Conservation (phyloP, 2,113 vertebrate genomes). For the Choloepus hoffmanni region DNA sequence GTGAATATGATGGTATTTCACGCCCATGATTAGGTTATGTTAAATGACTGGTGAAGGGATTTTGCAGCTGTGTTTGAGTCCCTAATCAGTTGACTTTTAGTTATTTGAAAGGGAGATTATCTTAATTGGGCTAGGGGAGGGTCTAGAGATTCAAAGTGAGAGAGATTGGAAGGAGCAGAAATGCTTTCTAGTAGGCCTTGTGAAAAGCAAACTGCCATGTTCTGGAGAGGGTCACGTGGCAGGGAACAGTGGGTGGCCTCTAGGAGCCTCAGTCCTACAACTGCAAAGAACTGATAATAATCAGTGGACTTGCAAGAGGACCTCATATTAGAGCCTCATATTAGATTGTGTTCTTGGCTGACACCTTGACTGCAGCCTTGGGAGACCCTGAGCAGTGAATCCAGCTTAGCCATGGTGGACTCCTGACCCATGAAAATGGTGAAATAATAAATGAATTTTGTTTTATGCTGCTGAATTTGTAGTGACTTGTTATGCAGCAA, state of each 20-base stretch:
- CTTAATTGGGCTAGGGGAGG: not conserved
- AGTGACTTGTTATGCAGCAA: slow-evolving; percentile 58
- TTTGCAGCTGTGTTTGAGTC: slow-evolving; percentile 1
- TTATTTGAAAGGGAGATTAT: not conserved
- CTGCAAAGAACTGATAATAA: not conserved
- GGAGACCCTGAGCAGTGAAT: slow-evolving; percentile 3
- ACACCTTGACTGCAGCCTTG: not conserved
- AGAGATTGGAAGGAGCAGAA: not conserved
- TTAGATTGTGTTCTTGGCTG: not conserved
- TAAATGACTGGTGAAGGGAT: not conserved
- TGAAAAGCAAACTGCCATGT: not conserved
- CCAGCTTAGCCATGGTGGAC: not conserved
- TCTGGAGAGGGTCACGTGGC: not conserved
- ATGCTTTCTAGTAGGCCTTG: not conserved
- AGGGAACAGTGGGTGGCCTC: not conserved
- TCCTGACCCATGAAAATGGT: slow-evolving; percentile 11
- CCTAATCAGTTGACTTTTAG: not conserved
- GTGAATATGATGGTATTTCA: not conserved
- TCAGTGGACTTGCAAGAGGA: slow-evolving; percentile 42
- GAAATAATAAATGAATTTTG: slow-evolving; percentile 41
- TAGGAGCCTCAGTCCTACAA: not conserved
- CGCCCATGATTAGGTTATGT: not conserved
- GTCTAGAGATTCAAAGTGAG: not conserved
- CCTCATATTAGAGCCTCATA: not conserved
- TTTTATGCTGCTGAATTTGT: slow-evolving; percentile 65